Evolutionary conservation across 2,888 invertebrate species (phyloP).

Genomic region (Athrips mouffetella): DNA sequence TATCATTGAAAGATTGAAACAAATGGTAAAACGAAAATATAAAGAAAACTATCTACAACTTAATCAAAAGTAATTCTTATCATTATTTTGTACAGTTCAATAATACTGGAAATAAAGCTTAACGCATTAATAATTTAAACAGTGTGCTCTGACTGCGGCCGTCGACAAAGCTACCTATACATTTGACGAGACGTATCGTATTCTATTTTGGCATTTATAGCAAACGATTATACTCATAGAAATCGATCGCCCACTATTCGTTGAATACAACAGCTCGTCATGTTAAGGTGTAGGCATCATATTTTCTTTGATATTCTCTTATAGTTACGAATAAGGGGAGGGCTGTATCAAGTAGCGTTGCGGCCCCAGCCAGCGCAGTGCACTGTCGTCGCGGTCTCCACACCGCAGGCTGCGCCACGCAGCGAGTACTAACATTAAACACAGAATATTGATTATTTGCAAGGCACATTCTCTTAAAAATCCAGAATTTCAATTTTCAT

Average conservation of each 20-base stretch:
- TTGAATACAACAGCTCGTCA: no score
- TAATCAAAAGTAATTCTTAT: slow-evolving; percentile 53
- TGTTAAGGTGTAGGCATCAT: no score
- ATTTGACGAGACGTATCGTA: no score
- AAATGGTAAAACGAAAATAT: slow-evolving; percentile 30
- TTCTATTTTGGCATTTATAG: no score
- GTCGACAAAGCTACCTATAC: no score
- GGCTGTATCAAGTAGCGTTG: no score
- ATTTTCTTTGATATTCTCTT: no score
- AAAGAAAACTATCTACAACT: slow-evolving; percentile 57
- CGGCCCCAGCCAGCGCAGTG: neutral
- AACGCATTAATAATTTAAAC: slow-evolving; percentile 47
- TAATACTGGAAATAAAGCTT: slow-evolving; percentile 52
- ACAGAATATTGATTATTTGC: slow-evolving; percentile 78
- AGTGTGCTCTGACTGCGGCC: slow-evolving; percentile 26
- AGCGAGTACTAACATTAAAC: slow-evolving; percentile 73
- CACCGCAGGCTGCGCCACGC: slow-evolving; percentile 43
- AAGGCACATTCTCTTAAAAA: slow-evolving; percentile 78
- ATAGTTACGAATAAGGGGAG: no score
- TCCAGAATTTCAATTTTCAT: slow-evolving; percentile 71
- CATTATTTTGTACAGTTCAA: slow-evolving; percentile 68
- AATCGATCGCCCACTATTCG: no score
- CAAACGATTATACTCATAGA: no score
- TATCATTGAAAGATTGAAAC: slow-evolving; percentile 47
- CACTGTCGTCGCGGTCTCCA: slow-evolving; percentile 4